These are phyloP conservation scores for Nymphalis c-album DNA, from an alignment of 2,888 invertebrate genomes.

Conservation along the genomic window DNA sequence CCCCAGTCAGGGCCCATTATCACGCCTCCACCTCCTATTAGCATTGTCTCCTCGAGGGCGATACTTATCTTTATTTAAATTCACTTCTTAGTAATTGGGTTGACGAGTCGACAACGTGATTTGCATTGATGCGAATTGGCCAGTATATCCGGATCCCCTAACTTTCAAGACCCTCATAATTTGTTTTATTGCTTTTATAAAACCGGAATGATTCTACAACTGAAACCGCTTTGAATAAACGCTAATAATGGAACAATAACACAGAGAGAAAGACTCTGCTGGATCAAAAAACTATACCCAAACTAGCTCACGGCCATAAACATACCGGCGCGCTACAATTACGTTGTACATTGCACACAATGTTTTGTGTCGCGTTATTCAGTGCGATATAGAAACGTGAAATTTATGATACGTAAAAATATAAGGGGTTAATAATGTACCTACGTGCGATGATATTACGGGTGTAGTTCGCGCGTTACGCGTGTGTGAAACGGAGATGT, in stretches of 20 bases:
- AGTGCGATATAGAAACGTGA: conserved; percentile 39
- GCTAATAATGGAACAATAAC: conserved; percentile 25
- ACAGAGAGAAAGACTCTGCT: conserved; percentile 4
- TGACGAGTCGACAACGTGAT: conserved; percentile 82
- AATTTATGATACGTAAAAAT: conserved; percentile 44
- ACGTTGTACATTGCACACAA: conserved; percentile 39
- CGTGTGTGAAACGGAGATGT: conserved; percentile 45
- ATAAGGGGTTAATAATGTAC: conserved; percentile 42
- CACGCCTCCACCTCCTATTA: conserved; percentile 79
- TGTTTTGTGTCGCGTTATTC: conserved; percentile 36
- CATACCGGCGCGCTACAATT: conserved; percentile 38
- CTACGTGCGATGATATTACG: conserved; percentile 39
- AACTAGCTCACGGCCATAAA: conserved; percentile 37
- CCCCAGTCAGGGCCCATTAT: conserved; percentile 76
- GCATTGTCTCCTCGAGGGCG: conserved; percentile 81
- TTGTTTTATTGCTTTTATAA: conserved; percentile 73
- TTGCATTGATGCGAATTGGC: conserved; percentile 81
- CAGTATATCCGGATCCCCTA: conserved; percentile 62
- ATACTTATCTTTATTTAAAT: conserved; percentile 83
- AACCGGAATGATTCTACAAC: conserved; percentile 54
- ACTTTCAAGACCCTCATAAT: conserved; percentile 68
- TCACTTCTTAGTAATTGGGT: conserved; percentile 82
- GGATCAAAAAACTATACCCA: conserved; percentile 23
- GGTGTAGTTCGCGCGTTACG: conserved; percentile 34
- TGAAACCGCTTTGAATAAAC: conserved; percentile 27